These are phyloP conservation scores for Athripsodes cinereus DNA, from an alignment of 2,888 invertebrate genomes.

Conservation along the genomic window DNA sequence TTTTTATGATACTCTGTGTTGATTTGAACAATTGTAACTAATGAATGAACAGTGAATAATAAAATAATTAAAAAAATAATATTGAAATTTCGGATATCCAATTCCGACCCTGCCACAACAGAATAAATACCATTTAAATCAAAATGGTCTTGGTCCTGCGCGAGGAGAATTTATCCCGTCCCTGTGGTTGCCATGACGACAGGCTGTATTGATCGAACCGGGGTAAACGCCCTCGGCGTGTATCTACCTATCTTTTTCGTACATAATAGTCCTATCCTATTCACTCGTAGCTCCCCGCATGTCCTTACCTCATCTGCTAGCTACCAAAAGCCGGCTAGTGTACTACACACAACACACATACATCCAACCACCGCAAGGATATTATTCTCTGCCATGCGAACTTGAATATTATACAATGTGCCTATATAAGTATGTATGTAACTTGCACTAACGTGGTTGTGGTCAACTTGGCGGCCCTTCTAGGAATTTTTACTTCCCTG, in stretches of 20 bases:
- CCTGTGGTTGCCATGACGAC: slow-evolving; percentile 43
- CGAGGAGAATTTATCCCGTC: slow-evolving; percentile 8
- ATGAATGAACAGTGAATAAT: no score
- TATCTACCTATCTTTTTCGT: slow-evolving; percentile 31
- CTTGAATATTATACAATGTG: no score
- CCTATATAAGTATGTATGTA: no score
- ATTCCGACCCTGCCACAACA: background rate
- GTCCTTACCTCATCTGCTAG: background rate
- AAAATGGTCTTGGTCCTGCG: slow-evolving; percentile 3
- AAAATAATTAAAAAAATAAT: no score
- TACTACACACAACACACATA: background rate
- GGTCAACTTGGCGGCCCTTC: no score
- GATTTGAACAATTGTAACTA: no score
- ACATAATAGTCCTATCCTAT: slow-evolving; percentile 29
- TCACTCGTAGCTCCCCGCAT: slow-evolving; percentile 27
- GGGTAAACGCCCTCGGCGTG: slow-evolving; percentile 42
- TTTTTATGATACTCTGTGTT: no score
- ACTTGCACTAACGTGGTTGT: no score
- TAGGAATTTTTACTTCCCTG: no score
- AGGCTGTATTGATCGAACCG: slow-evolving; percentile 40
- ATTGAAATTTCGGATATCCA: no score
- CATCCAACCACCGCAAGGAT: background rate
- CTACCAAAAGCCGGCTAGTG: background rate
- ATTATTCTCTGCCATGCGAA: background rate
- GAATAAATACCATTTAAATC: background rate